Percentiles rank a stretch among this genome's conserved stretches.
These are phyloP conservation scores for Pyrgilauda ruficollis DNA, from an alignment of 2,113 vertebrate species.

Conservation along the genomic window DNA sequence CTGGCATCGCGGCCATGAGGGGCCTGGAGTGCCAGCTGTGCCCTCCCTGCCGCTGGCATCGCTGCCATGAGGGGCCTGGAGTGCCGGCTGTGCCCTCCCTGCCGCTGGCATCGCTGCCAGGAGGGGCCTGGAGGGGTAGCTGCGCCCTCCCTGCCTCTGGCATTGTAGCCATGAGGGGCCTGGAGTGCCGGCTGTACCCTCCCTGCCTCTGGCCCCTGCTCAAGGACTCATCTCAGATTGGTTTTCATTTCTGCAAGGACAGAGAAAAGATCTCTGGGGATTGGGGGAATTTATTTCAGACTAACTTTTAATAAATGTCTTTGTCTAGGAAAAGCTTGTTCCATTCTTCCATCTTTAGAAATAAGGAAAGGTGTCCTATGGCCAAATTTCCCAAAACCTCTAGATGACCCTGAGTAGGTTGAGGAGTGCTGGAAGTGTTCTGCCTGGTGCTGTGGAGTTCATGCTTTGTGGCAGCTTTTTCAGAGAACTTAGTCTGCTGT, in stretches of 20 bases:
- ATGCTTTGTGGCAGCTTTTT: not conserved
- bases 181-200: slow-evolving; percentile 68
- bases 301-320: not conserved
- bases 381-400: not conserved
- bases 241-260: not conserved
- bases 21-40: slow-evolving; percentile 74
- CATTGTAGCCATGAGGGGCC: fast-evolving
- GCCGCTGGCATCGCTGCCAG: fast-evolving
- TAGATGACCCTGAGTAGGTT: not conserved
- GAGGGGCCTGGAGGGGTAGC: slow-evolving; percentile 71
- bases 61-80: slow-evolving; percentile 41
- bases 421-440: not conserved
- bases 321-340: not conserved
- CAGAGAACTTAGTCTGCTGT: not conserved
- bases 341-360: not conserved
- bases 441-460: not conserved
- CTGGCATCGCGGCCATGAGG: slow-evolving; percentile 81
- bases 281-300: not conserved
- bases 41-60: not conserved
- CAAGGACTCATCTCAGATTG: not conserved
- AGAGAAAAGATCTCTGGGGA: not conserved
- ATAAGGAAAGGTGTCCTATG: not conserved
- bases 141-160: fast-evolving
- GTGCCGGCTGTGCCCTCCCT: slow-evolving; percentile 6
- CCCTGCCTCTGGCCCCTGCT: not conserved